Evolutionary conservation across 2,888 invertebrate genomes (phyloP).

Genomic region (Mythimna impura): DNA sequence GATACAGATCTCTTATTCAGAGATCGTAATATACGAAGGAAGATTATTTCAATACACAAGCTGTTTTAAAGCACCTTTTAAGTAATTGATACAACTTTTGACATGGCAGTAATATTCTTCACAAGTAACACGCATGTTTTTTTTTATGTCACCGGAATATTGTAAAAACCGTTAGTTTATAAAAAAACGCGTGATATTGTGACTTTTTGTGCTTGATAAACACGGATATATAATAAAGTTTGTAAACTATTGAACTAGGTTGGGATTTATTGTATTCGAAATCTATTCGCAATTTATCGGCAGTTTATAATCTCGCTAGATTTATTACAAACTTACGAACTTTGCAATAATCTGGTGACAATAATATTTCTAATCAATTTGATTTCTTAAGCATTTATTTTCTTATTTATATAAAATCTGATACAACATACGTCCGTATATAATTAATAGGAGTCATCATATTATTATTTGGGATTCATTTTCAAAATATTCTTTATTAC

Average conservation of each 20-base stretch:
- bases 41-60: slow-evolving; percentile 21
- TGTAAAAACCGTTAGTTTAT: too few species aligned
- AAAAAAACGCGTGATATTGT: too few species aligned
- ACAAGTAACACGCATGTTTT: not conserved
- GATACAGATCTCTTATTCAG: too few species aligned
- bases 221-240: not conserved
- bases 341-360: not conserved
- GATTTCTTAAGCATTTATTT: not conserved
- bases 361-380: not conserved
- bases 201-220: too few species aligned
- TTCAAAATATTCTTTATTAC: slow-evolving; percentile 3
- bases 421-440: not conserved
- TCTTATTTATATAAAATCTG: not conserved
- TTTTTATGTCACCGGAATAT: not conserved
- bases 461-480: not conserved
- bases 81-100: slow-evolving; percentile 50
- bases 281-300: not conserved
- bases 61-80: slow-evolving; percentile 39
- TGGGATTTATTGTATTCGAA: not conserved
- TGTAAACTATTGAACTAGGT: not conserved
- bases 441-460: not conserved
- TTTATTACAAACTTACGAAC: not conserved
- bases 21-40: not conserved
- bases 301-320: not conserved
- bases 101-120: slow-evolving; percentile 22